Percentiles rank a stretch among this genome's conserved stretches.
Conservation (phyloP, 2,797 vertebrate species). For the Adrianichthys oophorus region DNA sequence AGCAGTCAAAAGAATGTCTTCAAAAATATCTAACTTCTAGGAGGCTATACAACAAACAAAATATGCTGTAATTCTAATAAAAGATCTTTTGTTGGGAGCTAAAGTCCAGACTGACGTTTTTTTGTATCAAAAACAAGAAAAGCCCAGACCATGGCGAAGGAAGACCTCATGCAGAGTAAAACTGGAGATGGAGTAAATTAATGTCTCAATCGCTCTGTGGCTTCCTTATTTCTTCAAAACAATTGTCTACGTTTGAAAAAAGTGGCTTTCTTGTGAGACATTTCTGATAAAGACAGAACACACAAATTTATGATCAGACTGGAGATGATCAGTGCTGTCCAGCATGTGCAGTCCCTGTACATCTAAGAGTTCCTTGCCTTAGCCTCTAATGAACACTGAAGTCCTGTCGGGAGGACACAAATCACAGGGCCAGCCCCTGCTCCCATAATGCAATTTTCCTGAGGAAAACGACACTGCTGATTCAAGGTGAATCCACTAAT, state of each 20-base stretch:
- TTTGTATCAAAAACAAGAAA: slow-evolving; percentile 19
- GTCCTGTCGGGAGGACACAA: slow-evolving; percentile 75
- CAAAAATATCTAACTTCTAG: too few species aligned
- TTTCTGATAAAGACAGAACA: background rate
- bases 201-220: slow-evolving; percentile 3
- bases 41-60: too few species aligned
- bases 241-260: background rate
- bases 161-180: slow-evolving; percentile 33
- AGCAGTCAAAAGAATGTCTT: too few species aligned
- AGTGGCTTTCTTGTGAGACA: background rate
- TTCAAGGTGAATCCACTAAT: slow-evolving; percentile 76
- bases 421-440: slow-evolving; percentile 67
- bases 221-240: background rate
- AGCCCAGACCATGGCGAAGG: slow-evolving; percentile 30
- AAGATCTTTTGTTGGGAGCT: background rate
- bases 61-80: too few species aligned
- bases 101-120: background rate
- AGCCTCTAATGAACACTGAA: slow-evolving; percentile 75
- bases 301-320: background rate
- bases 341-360: slow-evolving; percentile 42
- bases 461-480: slow-evolving; percentile 64
- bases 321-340: slow-evolving; percentile 30
- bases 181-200: slow-evolving; percentile 29
- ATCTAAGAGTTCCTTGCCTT: slow-evolving; percentile 60
- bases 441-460: slow-evolving; percentile 76